Conservation (phyloP, 2,888 invertebrate species). For the Acleris laterana region DNA sequence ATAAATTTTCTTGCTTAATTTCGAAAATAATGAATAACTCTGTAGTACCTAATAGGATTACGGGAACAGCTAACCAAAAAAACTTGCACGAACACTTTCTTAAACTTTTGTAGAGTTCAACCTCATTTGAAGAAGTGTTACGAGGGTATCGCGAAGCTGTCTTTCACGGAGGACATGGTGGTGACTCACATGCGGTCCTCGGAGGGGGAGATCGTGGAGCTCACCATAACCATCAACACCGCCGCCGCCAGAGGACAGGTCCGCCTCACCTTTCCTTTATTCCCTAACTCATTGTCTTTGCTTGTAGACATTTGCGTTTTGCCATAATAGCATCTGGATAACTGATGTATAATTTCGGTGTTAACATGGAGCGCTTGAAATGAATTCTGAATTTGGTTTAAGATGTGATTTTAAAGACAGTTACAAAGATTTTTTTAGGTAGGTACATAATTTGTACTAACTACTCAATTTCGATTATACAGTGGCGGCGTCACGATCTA, state of each 20-base stretch:
- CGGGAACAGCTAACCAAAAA: no score
- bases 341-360: no score
- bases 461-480: no score
- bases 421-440: not conserved
- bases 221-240: conserved; percentile 92
- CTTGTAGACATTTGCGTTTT: not conserved
- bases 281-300: not conserved
- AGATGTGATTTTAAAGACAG: not conserved
- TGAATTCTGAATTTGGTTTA: no score
- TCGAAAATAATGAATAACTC: no score
- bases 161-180: conserved; percentile 93
- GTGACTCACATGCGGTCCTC: conserved; percentile 95
- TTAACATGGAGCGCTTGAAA: no score
- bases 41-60: no score
- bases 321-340: not conserved
- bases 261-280: not conserved
- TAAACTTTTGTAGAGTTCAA: conserved; percentile 87
- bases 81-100: no score
- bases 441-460: not conserved
- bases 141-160: conserved; percentile 95
- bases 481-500: no score
- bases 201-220: conserved; percentile 91
- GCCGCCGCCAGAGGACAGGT: conserved; percentile 94
- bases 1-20: no score
- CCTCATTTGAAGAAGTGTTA: conserved; percentile 98